Percentiles rank a stretch among this genome's conserved stretches.
phyloP scores from a whole-genome alignment of 2,888 invertebrate genomes.

The Glaucopsyche alexis region DNA sequence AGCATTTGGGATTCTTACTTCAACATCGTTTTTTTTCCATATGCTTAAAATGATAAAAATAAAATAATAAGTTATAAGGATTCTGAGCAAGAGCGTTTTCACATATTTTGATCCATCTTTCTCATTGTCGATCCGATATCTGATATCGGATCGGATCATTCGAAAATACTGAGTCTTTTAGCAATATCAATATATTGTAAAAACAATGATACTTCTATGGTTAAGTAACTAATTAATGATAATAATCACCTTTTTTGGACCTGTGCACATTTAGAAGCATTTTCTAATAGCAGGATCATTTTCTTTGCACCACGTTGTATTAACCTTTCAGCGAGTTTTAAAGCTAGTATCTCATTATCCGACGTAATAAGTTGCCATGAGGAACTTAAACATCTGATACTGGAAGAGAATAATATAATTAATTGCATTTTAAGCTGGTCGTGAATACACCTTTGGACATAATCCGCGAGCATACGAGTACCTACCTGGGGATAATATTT shows the following conservation, averaged over 20 bases:
- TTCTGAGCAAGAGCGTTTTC: too few species aligned
- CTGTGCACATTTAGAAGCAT: conserved; percentile 30
- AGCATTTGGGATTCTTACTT: neutral
- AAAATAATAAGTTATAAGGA: neutral
- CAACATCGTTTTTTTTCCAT: neutral
- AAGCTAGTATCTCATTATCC: conserved; percentile 45
- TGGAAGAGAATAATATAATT: conserved; percentile 36
- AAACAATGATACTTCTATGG: neutral
- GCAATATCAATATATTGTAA: too few species aligned
- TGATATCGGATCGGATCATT: too few species aligned
- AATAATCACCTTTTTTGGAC: conserved; percentile 33
- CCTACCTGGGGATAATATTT: conserved; percentile 46
- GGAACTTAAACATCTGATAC: conserved; percentile 45
- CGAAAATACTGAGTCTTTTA: too few species aligned
- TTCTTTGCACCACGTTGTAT: conserved; percentile 51
- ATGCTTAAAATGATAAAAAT: neutral
- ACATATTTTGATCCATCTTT: too few species aligned
- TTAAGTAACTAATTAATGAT: neutral
- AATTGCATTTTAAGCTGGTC: neutral
- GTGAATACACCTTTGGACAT: neutral
- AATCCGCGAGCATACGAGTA: conserved; percentile 29
- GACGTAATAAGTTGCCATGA: conserved; percentile 47
- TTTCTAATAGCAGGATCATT: conserved; percentile 43
- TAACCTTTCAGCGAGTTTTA: conserved; percentile 48
- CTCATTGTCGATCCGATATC: too few species aligned